These are phyloP conservation scores for Penaeus chinensis DNA, from an alignment of 1,140 invertebrate genomes.

Conservation along the genomic window DNA sequence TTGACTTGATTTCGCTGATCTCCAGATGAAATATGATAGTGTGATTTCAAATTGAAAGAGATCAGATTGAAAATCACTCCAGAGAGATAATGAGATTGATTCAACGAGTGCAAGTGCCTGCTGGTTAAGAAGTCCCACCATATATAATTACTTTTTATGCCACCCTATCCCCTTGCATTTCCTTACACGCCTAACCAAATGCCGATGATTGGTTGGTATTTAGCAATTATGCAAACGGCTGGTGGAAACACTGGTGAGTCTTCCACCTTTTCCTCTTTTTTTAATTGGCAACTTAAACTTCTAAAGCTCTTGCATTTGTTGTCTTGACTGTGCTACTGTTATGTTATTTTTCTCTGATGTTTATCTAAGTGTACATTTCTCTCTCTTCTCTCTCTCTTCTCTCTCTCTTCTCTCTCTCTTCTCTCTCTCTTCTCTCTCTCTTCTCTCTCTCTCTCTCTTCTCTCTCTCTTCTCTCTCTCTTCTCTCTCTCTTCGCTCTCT, in stretches of 20 bases:
- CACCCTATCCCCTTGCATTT: conserved; percentile 59
- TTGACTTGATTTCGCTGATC: conserved; percentile 14
- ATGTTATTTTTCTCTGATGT: too few species aligned
- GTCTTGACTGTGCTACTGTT: not conserved
- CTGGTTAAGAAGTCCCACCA: conserved; percentile 42
- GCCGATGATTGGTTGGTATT: conserved; percentile 61
- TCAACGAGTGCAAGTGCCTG: conserved; percentile 38
- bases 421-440: too few species aligned
- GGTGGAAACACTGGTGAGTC: conserved; percentile 62
- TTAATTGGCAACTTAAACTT: conserved; percentile 51
- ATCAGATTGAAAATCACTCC: conserved; percentile 3
- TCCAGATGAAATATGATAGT: not conserved
- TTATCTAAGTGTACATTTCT: too few species aligned
- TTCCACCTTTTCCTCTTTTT: conserved; percentile 51
- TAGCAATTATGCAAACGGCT: conserved; percentile 63
- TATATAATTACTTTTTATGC: conserved; percentile 52
- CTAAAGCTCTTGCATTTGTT: conserved; percentile 51
- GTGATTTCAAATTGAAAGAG: not conserved
- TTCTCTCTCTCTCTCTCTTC: too few species aligned
- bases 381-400: too few species aligned
- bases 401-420: too few species aligned
- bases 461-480: too few species aligned
- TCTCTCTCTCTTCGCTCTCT: too few species aligned
- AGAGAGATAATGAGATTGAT: conserved; percentile 25
- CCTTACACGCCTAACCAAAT: conserved; percentile 61